Percentiles rank a stretch among this genome's conserved stretches.
Evolutionary conservation across 1,140 invertebrate genomes (phyloP).

Genomic region (Drosophila paulistorum): DNA sequence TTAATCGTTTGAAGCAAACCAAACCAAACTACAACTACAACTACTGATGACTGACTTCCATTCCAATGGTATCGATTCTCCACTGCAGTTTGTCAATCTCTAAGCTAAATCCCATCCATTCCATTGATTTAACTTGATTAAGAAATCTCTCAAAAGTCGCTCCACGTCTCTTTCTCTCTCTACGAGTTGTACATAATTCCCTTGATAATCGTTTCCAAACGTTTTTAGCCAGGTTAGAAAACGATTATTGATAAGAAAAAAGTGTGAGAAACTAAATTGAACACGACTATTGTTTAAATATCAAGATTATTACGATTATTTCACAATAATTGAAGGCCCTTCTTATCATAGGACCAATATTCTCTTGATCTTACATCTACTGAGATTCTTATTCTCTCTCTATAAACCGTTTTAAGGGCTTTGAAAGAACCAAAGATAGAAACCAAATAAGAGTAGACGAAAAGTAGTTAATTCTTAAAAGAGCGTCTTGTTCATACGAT

Average conservation of each 20-base stretch:
- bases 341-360: too few relatives aligned
- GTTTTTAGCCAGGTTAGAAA: not conserved
- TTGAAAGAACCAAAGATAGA: too few relatives aligned
- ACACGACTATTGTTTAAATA: not conserved
- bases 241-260: not conserved
- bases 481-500: too few relatives aligned
- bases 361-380: too few relatives aligned
- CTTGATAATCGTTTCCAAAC: not conserved
- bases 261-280: not conserved
- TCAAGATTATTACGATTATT: too few relatives aligned
- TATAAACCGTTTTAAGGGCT: too few relatives aligned
- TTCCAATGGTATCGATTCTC: slow-evolving; percentile 39
- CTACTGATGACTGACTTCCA: slow-evolving; percentile 21
- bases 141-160: slow-evolving; percentile 7
- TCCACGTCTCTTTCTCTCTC: too few relatives aligned
- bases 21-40: slow-evolving; percentile 1
- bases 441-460: too few relatives aligned
- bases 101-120: slow-evolving; percentile 42
- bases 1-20: slow-evolving; percentile 40
- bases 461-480: too few relatives aligned
- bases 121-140: slow-evolving; percentile 67
- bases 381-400: too few relatives aligned
- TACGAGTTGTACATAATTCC: not conserved
- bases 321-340: too few relatives aligned
- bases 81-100: slow-evolving; percentile 37